Evolutionary conservation across 2,888 invertebrate species (phyloP).

Genomic region (Xiphydria camelus): DNA sequence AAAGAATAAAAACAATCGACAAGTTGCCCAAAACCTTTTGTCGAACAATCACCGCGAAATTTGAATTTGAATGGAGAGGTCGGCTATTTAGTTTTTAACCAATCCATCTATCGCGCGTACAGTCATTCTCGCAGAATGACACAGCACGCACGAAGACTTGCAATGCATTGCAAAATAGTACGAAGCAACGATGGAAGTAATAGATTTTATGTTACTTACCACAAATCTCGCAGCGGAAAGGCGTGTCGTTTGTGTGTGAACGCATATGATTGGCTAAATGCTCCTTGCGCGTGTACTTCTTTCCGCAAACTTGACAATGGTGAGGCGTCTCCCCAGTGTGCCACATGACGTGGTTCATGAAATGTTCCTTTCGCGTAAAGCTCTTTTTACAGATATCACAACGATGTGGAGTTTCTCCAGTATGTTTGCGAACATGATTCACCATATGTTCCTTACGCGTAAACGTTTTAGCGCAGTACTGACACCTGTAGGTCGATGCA

Average conservation of each 20-base stretch:
- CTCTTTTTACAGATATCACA: conserved; percentile 81
- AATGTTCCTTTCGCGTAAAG: conserved; percentile 76
- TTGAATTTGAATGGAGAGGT: no score
- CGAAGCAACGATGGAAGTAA: no score
- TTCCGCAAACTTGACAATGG: conserved; percentile 84
- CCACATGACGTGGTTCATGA: conserved; percentile 82
- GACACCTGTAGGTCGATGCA: conserved; percentile 60
- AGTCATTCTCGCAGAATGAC: no score
- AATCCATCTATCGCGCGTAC: no score
- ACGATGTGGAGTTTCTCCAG: conserved; percentile 75
- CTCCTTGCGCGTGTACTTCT: conserved; percentile 87
- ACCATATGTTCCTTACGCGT: conserved; percentile 80
- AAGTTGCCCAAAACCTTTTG: no score
- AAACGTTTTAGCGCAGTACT: conserved; percentile 76
- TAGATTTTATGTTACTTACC: conserved; percentile 64
- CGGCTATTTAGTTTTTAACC: no score
- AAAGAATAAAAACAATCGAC: no score
- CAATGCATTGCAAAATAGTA: no score
- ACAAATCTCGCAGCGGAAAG: conserved; percentile 84
- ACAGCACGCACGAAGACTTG: no score
- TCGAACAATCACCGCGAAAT: no score
- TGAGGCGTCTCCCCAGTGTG: conserved; percentile 85
- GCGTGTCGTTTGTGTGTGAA: conserved; percentile 86
- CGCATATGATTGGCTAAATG: conserved; percentile 87
- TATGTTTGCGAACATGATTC: conserved; percentile 76